These are phyloP conservation scores for Syrista parreyssii DNA, from an alignment of 2,888 invertebrate genomes.

Conservation along the genomic window DNA sequence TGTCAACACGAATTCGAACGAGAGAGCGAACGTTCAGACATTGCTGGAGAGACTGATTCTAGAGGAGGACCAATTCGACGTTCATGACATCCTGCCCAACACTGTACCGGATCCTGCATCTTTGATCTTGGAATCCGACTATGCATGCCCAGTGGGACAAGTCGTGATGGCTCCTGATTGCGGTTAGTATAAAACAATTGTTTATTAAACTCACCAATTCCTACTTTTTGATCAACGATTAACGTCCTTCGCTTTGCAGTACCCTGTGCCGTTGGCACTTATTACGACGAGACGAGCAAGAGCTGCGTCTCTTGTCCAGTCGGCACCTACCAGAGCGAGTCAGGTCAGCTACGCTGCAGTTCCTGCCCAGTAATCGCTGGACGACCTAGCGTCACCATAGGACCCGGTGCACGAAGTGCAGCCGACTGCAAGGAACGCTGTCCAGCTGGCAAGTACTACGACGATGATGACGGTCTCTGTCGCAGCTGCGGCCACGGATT, in stretches of 20 bases:
- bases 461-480: conserved; percentile 88
- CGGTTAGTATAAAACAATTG: conserved; percentile 70
- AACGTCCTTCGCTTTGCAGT: conserved; percentile 68
- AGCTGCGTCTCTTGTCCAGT: conserved; percentile 86
- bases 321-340: conserved; percentile 94
- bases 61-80: conserved; percentile 94
- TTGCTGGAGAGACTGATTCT: conserved; percentile 90
- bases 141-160: conserved; percentile 92
- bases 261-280: conserved; percentile 92
- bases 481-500: conserved; percentile 94
- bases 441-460: conserved; percentile 93
- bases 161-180: conserved; percentile 95
- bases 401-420: conserved; percentile 87
- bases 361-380: conserved; percentile 92
- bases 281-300: conserved; percentile 80
- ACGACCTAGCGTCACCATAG: conserved; percentile 88
- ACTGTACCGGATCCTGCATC: conserved; percentile 95
- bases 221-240: background rate
- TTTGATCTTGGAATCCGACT: conserved; percentile 86
- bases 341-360: conserved; percentile 89
- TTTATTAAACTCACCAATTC: background rate
- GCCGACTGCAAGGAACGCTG: conserved; percentile 94
- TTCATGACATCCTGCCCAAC: conserved; percentile 91
- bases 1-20: conserved; percentile 86
- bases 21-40: conserved; percentile 84